Evolutionary conservation across 1,140 invertebrate genomes (phyloP).

Genomic region (Stratiolaelaps scimitus): DNA sequence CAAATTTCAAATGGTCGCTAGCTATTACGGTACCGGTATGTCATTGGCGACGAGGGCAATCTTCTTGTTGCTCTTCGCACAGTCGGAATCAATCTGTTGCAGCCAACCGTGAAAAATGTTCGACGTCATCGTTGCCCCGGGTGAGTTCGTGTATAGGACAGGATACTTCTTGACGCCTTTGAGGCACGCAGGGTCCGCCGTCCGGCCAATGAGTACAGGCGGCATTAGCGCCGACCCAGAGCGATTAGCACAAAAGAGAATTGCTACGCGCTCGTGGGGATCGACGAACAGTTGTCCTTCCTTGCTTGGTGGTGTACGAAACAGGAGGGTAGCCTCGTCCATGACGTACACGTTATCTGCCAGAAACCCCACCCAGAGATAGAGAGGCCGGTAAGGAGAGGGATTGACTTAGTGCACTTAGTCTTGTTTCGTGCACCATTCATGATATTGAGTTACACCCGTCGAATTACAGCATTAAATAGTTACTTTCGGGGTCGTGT

Average conservation of each 20-base stretch:
- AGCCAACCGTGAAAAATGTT: slow-evolving; percentile 25
- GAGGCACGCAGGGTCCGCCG: slow-evolving; percentile 4
- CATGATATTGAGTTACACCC: too few species aligned
- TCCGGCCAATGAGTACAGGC: slow-evolving; percentile 13
- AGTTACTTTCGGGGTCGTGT: too few species aligned
- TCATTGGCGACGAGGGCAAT: slow-evolving; percentile 25
- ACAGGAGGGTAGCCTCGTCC: slow-evolving; percentile 15
- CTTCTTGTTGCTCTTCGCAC: slow-evolving; percentile 23
- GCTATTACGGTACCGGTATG: background rate
- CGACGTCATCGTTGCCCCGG: slow-evolving; percentile 10
- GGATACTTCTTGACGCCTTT: slow-evolving; percentile 25
- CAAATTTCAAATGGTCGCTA: too few species aligned
- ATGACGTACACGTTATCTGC: slow-evolving; percentile 13
- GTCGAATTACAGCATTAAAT: too few species aligned
- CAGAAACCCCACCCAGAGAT: background rate
- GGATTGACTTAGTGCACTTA: background rate
- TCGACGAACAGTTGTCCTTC: slow-evolving; percentile 17
- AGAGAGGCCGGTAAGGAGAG: background rate
- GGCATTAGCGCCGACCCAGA: slow-evolving; percentile 5
- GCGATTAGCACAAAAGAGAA: slow-evolving; percentile 20
- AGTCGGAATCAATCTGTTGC: slow-evolving; percentile 7
- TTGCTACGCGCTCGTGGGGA: slow-evolving; percentile 16
- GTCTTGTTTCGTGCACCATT: too few species aligned
- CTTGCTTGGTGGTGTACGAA: slow-evolving; percentile 8
- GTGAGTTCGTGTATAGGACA: slow-evolving; percentile 22